Conservation (phyloP, 2,797 vertebrate species). For the Nannoperca australis region DNA sequence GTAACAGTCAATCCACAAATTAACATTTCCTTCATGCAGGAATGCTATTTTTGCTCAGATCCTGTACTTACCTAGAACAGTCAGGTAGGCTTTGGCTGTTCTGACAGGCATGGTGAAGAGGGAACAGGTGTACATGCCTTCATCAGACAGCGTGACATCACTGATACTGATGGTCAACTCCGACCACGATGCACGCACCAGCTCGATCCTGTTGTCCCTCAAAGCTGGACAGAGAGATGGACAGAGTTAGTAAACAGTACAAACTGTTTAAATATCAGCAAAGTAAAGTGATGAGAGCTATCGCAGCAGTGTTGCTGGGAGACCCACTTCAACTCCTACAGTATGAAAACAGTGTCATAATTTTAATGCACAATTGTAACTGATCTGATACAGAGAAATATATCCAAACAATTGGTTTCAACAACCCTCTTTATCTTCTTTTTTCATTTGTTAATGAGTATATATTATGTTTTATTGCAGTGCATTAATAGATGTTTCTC, state of each 20-base stretch:
- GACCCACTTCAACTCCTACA: background rate
- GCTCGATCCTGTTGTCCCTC: conserved; percentile 97
- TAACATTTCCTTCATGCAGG: background rate
- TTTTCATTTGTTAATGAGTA: background rate
- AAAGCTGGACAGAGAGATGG: conserved; percentile 86
- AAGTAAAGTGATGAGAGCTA: background rate
- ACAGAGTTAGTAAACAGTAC: conserved; percentile 24
- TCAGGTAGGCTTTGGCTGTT: conserved; percentile 97
- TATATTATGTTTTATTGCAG: background rate
- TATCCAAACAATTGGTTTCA: background rate
- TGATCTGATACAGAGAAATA: background rate
- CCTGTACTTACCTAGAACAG: conserved; percentile 92
- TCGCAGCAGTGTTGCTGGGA: background rate
- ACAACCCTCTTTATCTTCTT: background rate
- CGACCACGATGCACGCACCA: conserved; percentile 94
- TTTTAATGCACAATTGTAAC: background rate
- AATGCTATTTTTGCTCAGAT: background rate
- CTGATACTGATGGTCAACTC: conserved; percentile 98
- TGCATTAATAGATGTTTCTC: background rate
- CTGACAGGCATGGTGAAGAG: conserved; percentile 99
- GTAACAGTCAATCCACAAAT: background rate
- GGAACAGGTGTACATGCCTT: conserved; percentile 98
- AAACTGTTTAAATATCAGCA: background rate
- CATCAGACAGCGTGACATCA: conserved; percentile 93
- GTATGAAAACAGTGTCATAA: background rate